Evolutionary conservation across 2,888 invertebrate genomes (phyloP), one percentile per base, ranked within the genome.

Genomic region (Exocentrus adspersus): DNA sequence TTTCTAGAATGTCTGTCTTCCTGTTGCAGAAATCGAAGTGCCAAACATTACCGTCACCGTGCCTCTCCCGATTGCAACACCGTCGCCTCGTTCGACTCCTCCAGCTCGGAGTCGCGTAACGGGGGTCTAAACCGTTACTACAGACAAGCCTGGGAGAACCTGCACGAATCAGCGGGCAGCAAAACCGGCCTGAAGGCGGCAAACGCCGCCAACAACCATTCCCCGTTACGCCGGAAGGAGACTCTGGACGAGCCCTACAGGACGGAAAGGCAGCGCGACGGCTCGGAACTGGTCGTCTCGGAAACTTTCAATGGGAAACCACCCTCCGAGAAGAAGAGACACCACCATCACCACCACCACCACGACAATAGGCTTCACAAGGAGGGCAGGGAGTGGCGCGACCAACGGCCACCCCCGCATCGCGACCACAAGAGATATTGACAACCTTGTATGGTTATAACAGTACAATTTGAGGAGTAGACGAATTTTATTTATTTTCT

Each of bases 121-220:
- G 88, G 88, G 20, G 88, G 88, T 14, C 86, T 96, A 67, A 95
- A 94, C 81, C 88, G 94, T 63, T 95, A 93, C 83, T 95, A 95
- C 83, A 88, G 94, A 21, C 92, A 94, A 81, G 95, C 95, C 1
- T 96, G 96, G 96, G 95, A 95, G 80, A 94, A 95, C 80, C 86
- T 96, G 2, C 93, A 94, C 80, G 93, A 94, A 80, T 90, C 92
- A 2, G 89, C 92, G 2, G 89, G 88, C 1, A 87, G 87, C 17
- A 89, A 89, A 77, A 77, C 80, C 1, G 80, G 78, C 45, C 68
- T 77, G 10, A 80, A 77, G 69, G 75, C 67, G 2, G 83, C 79
- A 88, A 87, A 48, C 60, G 69, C 68, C 12, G 64, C 82, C 6
- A 84, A n/a, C n/a, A n/a, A 84, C 79, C 89, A 88, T 74, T 85